A percentile compares a stretch with the other conserved stretches of the same genome.
phyloP scores from a whole-genome alignment of 2,797 vertebrate species.

The Cryptoprocta ferox region DNA sequence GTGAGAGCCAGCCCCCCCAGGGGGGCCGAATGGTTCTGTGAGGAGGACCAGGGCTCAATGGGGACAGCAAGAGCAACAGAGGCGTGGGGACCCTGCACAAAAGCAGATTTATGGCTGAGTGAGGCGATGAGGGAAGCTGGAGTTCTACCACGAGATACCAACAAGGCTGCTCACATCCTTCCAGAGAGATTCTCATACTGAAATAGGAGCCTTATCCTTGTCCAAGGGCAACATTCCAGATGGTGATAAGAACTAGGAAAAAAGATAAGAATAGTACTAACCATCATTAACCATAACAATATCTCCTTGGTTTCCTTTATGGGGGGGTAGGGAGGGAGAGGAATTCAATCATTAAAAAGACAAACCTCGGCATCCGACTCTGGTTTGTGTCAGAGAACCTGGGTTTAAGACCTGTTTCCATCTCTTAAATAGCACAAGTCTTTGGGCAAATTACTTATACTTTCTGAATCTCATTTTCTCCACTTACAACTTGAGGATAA shows the following conservation, averaged over 20 bases:
- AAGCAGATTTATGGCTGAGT: background rate
- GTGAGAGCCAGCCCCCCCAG: background rate
- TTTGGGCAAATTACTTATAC: background rate
- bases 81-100: background rate
- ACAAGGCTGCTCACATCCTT: background rate
- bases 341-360: background rate
- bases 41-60: background rate
- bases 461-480: background rate
- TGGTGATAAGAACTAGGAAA: background rate
- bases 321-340: background rate
- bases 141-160: background rate
- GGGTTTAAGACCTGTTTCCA: background rate
- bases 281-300: background rate
- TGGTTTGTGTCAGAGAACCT: conserved; percentile 15
- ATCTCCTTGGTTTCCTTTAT: background rate
- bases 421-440: background rate
- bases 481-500: background rate
- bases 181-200: background rate
- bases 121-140: background rate
- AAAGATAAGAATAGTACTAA: background rate
- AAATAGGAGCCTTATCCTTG: background rate
- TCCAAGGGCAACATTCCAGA: background rate
- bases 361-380: background rate
- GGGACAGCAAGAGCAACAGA: background rate
- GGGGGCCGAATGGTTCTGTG: background rate